Evolutionary conservation across 2,888 invertebrate genomes (phyloP).

Genomic region (Sminthurides aquaticus): DNA sequence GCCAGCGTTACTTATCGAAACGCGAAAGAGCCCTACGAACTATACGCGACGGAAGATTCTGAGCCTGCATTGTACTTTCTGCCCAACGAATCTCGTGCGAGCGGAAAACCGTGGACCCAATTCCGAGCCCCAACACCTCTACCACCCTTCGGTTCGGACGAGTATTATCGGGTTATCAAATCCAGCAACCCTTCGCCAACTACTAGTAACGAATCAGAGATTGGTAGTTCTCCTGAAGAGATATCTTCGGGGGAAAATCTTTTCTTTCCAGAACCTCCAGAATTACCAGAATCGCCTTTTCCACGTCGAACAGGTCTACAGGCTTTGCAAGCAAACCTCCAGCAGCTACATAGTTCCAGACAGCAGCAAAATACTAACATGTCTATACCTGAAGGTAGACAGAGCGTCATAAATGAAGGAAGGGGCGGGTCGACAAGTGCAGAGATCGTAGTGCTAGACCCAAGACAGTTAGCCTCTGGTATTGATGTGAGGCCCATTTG

Average conservation of each 20-base stretch:
- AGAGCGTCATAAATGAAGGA: too few species aligned
- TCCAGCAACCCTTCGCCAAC: constrained; percentile 40
- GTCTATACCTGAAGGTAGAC: too few species aligned
- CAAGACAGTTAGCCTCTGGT: neutral
- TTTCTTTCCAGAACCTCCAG: constrained; percentile 37
- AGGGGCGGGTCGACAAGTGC: too few species aligned
- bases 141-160: constrained; percentile 39
- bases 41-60: constrained; percentile 31
- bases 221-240: constrained; percentile 38
- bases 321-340: constrained; percentile 19
- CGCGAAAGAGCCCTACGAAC: constrained; percentile 2
- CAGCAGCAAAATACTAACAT: too few species aligned
- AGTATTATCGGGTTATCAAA: constrained; percentile 40
- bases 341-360: neutral
- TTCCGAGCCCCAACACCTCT: constrained; percentile 40
- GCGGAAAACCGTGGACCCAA: constrained; percentile 39
- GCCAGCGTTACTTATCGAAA: neutral
- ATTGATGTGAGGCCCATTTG: neutral
- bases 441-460: neutral
- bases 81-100: constrained; percentile 19
- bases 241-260: constrained; percentile 34
- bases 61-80: constrained; percentile 39
- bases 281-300: constrained; percentile 35
- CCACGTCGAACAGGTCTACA: constrained; percentile 22
- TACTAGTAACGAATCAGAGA: constrained; percentile 40